These are phyloP conservation scores for Cyaniris semiargus DNA, from an alignment of 2,888 invertebrate species.

Conservation along the genomic window DNA sequence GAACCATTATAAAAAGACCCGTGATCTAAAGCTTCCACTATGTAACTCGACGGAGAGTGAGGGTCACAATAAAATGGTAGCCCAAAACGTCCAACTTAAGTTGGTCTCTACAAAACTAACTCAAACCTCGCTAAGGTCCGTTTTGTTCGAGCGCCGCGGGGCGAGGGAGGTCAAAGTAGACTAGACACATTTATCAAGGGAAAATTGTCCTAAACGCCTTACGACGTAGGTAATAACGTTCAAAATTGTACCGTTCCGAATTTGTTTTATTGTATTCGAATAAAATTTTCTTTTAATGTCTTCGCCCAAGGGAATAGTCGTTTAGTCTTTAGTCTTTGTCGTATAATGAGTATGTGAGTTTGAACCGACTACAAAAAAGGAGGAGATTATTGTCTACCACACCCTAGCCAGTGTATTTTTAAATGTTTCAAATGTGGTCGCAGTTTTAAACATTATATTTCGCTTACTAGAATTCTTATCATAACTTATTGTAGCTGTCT, in stretches of 20 bases:
- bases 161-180: not conserved
- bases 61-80: not conserved
- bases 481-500: no score
- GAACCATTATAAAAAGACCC: not conserved
- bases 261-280: constrained; percentile 14
- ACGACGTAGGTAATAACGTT: not conserved
- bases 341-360: not conserved
- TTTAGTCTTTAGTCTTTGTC: constrained; percentile 4
- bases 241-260: not conserved
- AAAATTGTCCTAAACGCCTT: constrained; percentile 11
- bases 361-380: not conserved
- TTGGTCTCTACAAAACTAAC: not conserved
- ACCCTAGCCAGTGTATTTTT: not conserved
- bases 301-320: not conserved
- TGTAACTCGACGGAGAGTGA: not conserved
- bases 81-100: not conserved
- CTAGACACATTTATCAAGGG: not conserved
- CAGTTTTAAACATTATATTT: not conserved
- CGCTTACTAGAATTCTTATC: not conserved
- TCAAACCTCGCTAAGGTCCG: not conserved
- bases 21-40: not conserved
- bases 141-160: not conserved
- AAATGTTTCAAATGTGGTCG: not conserved
- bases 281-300: constrained; percentile 12
- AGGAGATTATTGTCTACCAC: not conserved